Percentiles rank a stretch among this genome's conserved stretches.
These are phyloP conservation scores for Bungarus multicinctus DNA, from an alignment of 2,113 vertebrate species.

Conservation along the genomic window DNA sequence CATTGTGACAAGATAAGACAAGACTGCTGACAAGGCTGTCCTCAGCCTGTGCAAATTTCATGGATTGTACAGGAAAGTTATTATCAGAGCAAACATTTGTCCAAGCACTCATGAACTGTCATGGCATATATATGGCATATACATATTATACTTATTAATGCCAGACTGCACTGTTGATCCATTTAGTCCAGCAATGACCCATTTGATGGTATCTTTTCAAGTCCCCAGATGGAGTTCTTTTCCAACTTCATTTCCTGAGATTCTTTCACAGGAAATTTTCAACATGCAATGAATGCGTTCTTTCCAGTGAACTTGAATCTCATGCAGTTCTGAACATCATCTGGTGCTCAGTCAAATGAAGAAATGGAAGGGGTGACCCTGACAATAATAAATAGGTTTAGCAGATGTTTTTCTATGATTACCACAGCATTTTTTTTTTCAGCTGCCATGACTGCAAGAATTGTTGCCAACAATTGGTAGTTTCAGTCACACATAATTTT, in stretches of 20 bases:
- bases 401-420: not conserved
- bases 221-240: too few species aligned
- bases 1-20: not conserved
- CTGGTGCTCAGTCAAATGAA: not conserved
- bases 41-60: not conserved
- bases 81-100: not conserved
- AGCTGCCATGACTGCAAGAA: not conserved
- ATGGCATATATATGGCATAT: not conserved
- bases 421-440: not conserved
- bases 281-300: not conserved
- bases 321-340: not conserved
- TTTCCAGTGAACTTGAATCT: not conserved
- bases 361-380: not conserved
- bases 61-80: not conserved
- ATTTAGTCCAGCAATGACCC: too few species aligned
- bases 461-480: not conserved
- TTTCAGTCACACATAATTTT: not conserved
- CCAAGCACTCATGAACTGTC: not conserved
- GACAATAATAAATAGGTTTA: not conserved
- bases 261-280: not conserved
- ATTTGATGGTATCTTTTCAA: not conserved
- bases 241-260: not conserved
- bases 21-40: not conserved
- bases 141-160: not conserved
- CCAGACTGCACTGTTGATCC: not conserved